A percentile compares a stretch with the other conserved stretches of the same genome.
Evolutionary conservation across 1,140 invertebrate genomes (phyloP).

Genomic region (Neodiprion virginianus): DNA sequence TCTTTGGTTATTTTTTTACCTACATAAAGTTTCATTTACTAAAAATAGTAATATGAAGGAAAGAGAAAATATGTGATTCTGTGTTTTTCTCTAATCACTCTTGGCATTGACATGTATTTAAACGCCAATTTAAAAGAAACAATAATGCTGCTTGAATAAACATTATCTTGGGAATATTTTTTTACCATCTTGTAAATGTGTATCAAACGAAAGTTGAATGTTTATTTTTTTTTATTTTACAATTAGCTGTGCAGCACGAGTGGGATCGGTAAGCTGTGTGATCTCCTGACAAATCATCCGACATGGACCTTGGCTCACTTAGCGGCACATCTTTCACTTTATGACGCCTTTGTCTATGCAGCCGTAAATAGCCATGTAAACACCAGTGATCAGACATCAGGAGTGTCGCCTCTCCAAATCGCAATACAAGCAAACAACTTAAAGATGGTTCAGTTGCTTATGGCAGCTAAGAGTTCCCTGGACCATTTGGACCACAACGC

Average conservation of each 20-base stretch:
- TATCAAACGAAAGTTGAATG: neutral
- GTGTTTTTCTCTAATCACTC: no score
- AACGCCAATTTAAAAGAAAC: no score
- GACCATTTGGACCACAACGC: slow-evolving; percentile 77
- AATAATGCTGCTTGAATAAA: no score
- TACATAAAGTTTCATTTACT: no score
- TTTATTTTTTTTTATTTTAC: slow-evolving; percentile 22
- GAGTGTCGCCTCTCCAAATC: slow-evolving; percentile 82
- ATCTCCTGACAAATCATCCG: slow-evolving; percentile 76
- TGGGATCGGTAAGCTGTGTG: slow-evolving; percentile 80
- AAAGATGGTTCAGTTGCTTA: slow-evolving; percentile 75
- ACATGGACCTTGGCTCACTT: slow-evolving; percentile 87
- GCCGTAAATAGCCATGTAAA: slow-evolving; percentile 74
- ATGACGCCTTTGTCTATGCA: slow-evolving; percentile 72
- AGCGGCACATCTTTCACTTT: slow-evolving; percentile 76
- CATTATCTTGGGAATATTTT: no score
- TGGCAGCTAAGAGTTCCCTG: slow-evolving; percentile 73
- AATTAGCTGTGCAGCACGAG: slow-evolving; percentile 69
- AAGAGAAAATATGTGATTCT: no score
- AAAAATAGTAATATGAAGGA: no score
- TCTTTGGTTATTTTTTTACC: no score
- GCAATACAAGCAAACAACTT: slow-evolving; percentile 79
- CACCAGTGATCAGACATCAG: slow-evolving; percentile 69
- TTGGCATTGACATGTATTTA: no score
- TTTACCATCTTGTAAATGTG: no score